A percentile compares a stretch with the other conserved stretches of the same genome.
phyloP scores from a whole-genome alignment of 2,113 vertebrate genomes.

The Potamarius usumacintae region DNA sequence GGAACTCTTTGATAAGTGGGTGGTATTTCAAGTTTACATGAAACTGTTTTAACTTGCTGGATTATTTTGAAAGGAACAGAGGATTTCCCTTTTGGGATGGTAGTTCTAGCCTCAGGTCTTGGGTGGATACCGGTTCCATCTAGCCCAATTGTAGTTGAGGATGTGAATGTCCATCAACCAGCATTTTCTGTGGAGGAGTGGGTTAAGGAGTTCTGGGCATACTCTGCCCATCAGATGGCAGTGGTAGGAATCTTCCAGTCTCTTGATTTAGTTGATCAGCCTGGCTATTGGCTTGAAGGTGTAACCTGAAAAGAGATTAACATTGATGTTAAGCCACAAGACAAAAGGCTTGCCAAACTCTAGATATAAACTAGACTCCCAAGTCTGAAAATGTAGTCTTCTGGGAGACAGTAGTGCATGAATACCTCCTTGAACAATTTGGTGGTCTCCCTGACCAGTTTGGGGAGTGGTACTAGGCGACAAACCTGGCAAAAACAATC shows the following conservation, averaged over 20 bases:
- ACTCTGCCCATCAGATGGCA: not conserved
- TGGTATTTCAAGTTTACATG: not conserved
- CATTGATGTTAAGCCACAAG: not conserved
- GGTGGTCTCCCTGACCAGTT: not conserved
- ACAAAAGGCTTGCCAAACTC: not conserved
- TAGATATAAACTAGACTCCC: not conserved
- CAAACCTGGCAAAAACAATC: not conserved
- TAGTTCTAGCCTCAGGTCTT: not conserved
- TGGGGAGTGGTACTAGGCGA: not conserved
- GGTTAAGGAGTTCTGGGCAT: not conserved
- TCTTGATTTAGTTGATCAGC: not conserved
- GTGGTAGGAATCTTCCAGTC: not conserved
- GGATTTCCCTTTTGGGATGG: not conserved
- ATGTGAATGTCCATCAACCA: not conserved
- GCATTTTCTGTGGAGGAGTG: not conserved
- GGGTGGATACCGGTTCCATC: not conserved
- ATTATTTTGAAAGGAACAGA: not conserved
- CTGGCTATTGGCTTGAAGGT: not conserved
- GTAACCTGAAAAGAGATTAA: not conserved
- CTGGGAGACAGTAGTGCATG: not conserved
- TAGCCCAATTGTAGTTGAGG: not conserved
- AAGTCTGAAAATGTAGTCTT: not conserved
- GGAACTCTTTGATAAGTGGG: not conserved
- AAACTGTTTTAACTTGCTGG: not conserved
- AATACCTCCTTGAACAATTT: not conserved